phyloP scores from a whole-genome alignment of 1,140 invertebrate species.

The Cyclina sinensis region DNA sequence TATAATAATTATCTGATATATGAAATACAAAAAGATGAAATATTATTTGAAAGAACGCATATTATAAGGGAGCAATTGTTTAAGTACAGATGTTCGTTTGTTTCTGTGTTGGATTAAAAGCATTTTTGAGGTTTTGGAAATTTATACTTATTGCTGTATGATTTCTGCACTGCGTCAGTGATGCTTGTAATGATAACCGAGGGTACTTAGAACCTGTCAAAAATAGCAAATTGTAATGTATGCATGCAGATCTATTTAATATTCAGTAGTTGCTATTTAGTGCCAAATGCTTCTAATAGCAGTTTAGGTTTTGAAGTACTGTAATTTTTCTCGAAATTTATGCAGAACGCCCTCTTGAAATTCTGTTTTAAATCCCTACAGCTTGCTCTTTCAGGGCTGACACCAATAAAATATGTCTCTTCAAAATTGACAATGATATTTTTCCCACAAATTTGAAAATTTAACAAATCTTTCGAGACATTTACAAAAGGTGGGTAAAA shows the following conservation, averaged over 20 bases:
- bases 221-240: neutral
- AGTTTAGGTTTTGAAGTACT: conserved; percentile 57
- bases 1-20: conserved; percentile 18
- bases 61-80: conserved; percentile 51
- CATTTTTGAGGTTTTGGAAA: conserved; percentile 17
- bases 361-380: conserved; percentile 29
- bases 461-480: conserved; percentile 41
- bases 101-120: conserved; percentile 26
- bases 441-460: conserved; percentile 64
- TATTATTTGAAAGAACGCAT: conserved; percentile 23
- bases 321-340: conserved; percentile 65
- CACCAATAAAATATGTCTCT: conserved; percentile 68
- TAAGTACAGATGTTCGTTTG: conserved; percentile 5
- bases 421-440: conserved; percentile 61
- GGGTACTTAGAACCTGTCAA: neutral
- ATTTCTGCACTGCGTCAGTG: neutral
- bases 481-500: conserved; percentile 59
- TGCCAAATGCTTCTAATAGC: conserved; percentile 45
- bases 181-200: no score
- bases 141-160: neutral
- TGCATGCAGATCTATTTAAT: neutral
- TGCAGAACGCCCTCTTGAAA: conserved; percentile 22
- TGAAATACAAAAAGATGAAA: conserved; percentile 47
- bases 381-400: neutral
- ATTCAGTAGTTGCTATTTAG: conserved; percentile 49